Conservation (phyloP, 1,140 invertebrate species). For the Pemphigus obesinymphae region DNA sequence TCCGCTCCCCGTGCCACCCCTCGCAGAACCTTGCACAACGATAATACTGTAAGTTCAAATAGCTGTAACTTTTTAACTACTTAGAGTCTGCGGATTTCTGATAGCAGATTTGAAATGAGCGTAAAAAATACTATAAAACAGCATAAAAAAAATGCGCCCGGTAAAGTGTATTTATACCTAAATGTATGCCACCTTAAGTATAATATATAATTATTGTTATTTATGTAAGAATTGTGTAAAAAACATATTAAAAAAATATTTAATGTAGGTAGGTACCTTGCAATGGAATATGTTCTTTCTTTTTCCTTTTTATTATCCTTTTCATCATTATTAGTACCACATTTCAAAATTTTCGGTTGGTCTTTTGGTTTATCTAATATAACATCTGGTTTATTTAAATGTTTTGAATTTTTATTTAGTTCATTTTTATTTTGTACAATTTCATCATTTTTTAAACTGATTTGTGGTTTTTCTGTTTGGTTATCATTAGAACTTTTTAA, state of each 20-base stretch:
- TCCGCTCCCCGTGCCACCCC: too few relatives aligned
- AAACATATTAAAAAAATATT: too few relatives aligned
- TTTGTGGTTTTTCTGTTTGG: neutral
- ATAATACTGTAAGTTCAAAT: too few relatives aligned
- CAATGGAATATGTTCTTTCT: neutral
- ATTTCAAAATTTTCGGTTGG: neutral
- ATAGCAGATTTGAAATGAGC: too few relatives aligned
- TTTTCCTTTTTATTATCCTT: neutral
- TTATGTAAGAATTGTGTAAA: neutral
- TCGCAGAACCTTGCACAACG: too few relatives aligned
- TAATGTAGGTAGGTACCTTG: too few relatives aligned
- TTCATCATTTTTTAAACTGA: neutral
- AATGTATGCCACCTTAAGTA: too few relatives aligned
- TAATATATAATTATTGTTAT: neutral
- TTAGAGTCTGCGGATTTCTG: too few relatives aligned
- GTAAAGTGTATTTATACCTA: too few relatives aligned
- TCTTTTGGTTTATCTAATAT: neutral
- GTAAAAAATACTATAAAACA: too few relatives aligned
- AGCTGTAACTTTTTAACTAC: too few relatives aligned
- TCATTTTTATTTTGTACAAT: neutral
- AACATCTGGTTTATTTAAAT: neutral
- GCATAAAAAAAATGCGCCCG: too few relatives aligned
- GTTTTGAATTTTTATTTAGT: neutral
- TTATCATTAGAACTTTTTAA: neutral
- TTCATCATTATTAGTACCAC: neutral